phyloP scores from a whole-genome alignment of 2,888 invertebrate species.

The Drosophila dives region DNA sequence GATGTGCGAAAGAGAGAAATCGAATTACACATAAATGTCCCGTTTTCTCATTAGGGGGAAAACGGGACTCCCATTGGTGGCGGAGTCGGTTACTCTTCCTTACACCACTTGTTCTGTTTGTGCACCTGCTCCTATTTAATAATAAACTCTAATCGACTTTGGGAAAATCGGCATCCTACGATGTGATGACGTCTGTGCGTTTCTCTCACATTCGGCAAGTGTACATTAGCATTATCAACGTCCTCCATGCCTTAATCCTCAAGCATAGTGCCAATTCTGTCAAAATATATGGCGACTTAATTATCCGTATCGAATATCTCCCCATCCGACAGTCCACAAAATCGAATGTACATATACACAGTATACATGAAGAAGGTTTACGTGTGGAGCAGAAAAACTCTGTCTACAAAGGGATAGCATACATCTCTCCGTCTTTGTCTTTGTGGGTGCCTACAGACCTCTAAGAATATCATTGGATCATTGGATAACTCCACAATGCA shows the following conservation, averaged over 20 bases:
- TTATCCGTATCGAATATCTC: conserved; percentile 72
- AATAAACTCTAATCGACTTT: conserved; percentile 72
- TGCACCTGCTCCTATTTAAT: conserved; percentile 74
- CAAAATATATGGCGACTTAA: conserved; percentile 72
- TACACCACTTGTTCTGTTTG: conserved; percentile 74
- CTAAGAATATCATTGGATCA: neutral
- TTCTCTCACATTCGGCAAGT: conserved; percentile 72
- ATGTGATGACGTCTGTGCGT: conserved; percentile 71
- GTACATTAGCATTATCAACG: conserved; percentile 68
- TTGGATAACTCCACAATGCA: neutral
- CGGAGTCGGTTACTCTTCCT: conserved; percentile 57
- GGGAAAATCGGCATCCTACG: conserved; percentile 71
- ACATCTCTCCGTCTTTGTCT: neutral
- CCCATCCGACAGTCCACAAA: conserved; percentile 61
- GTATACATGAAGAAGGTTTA: neutral
- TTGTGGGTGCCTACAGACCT: neutral
- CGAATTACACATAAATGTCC: neutral
- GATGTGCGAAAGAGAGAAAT: neutral
- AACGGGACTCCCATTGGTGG: no score
- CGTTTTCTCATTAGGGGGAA: neutral
- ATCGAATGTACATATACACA: neutral
- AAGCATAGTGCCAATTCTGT: conserved; percentile 72
- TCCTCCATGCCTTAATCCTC: conserved; percentile 76
- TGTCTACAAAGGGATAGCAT: neutral
- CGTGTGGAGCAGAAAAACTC: neutral